phyloP scores from a whole-genome alignment of 2,113 vertebrate species.

The Nanger granti region DNA sequence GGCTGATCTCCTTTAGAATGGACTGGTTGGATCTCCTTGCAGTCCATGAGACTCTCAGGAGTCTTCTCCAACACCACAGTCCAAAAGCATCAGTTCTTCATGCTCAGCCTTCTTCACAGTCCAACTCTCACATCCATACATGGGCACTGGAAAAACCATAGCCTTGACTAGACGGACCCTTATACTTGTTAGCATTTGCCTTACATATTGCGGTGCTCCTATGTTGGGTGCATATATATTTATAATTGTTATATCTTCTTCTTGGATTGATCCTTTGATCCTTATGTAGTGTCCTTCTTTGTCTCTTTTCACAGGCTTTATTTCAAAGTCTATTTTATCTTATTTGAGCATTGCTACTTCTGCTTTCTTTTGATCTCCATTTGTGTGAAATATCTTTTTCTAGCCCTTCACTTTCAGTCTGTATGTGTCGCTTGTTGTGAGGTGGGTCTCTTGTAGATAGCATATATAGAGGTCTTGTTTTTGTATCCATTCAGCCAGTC shows the following conservation, averaged over 20 bases:
- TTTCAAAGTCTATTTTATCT: not conserved
- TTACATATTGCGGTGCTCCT: rapidly evolving
- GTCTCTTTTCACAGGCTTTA: not conserved
- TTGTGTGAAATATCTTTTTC: not conserved
- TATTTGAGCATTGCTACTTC: not conserved
- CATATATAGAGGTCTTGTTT: not conserved
- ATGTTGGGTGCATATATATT: not conserved
- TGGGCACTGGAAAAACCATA: no score
- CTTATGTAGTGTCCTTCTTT: not conserved
- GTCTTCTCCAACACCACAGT: no score
- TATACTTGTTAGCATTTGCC: not conserved
- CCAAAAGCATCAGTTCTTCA: no score
- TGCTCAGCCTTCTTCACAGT: no score
- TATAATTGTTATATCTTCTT: not conserved
- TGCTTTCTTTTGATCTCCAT: not conserved
- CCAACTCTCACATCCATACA: no score
- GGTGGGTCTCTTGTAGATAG: not conserved
- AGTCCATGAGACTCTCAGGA: no score
- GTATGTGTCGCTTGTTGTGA: not conserved
- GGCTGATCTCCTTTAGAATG: no score
- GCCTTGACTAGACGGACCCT: no score
- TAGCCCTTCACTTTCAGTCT: not conserved
- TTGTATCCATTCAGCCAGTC: not conserved
- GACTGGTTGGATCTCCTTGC: no score
- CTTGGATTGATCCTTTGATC: not conserved